These are phyloP conservation scores for Carcinoscorpius rotundicauda DNA, from an alignment of 1,140 invertebrate genomes.

Conservation along the genomic window DNA sequence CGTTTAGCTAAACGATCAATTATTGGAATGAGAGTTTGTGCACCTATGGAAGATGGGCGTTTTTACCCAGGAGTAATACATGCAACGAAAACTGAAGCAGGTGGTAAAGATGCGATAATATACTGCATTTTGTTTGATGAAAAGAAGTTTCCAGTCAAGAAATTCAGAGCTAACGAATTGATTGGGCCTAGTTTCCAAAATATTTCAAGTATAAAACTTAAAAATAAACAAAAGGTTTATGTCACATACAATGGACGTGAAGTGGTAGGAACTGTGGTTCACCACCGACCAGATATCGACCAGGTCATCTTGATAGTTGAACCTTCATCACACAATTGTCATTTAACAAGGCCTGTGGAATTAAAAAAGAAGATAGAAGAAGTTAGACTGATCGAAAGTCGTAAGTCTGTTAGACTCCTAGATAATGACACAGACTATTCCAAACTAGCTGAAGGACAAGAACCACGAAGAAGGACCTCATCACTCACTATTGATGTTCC, in stretches of 20 bases:
- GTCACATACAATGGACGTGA: slow-evolving; percentile 86
- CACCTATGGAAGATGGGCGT: slow-evolving; percentile 52
- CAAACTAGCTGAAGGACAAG: slow-evolving; percentile 39
- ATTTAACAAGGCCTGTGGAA: slow-evolving; percentile 32
- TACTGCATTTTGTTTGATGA: slow-evolving; percentile 11
- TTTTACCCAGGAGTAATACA: slow-evolving; percentile 64
- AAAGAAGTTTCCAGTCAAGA: slow-evolving; percentile 37
- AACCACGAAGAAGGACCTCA: slow-evolving; percentile 14
- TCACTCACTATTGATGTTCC: slow-evolving; percentile 21
- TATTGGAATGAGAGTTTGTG: slow-evolving; percentile 83
- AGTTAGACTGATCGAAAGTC: slow-evolving; percentile 77
- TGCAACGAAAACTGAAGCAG: slow-evolving; percentile 44
- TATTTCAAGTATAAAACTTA: slow-evolving; percentile 39
- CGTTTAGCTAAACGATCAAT: slow-evolving; percentile 88
- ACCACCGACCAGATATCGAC: slow-evolving; percentile 48
- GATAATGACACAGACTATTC: slow-evolving; percentile 93
- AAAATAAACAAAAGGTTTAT: slow-evolving; percentile 72
- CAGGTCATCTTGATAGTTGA: slow-evolving; percentile 52
- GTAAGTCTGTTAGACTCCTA: slow-evolving; percentile 82
- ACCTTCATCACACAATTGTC: slow-evolving; percentile 12
- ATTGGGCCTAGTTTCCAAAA: slow-evolving; percentile 83
- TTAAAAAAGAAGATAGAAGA: slow-evolving; percentile 56
- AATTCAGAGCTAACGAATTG: slow-evolving; percentile 66
- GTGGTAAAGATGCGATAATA: slow-evolving; percentile 18
- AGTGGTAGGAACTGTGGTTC: slow-evolving; percentile 65